phyloP scores from a whole-genome alignment of 2,888 invertebrate genomes.

The Leptinotarsa haldemani region DNA sequence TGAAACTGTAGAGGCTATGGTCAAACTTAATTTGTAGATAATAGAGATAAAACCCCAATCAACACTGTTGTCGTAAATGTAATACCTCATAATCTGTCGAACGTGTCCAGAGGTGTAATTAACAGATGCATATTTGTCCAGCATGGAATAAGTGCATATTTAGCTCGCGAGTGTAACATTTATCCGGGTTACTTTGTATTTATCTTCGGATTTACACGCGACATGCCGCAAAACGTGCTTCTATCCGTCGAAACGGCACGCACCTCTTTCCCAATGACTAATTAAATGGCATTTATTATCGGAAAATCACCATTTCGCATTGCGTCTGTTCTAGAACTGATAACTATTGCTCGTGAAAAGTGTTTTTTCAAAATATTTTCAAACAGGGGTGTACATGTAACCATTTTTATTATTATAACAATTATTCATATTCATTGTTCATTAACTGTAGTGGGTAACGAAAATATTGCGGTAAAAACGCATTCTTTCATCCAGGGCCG shows the following conservation, averaged over 20 bases:
- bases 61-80: slow-evolving; percentile 8
- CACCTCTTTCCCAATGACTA: slow-evolving; percentile 30
- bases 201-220: slow-evolving; percentile 30
- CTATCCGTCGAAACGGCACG: slow-evolving; percentile 21
- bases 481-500: too few species aligned
- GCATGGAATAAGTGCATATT: slow-evolving; percentile 31
- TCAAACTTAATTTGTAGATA: not conserved
- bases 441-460: too few species aligned
- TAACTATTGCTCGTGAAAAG: not conserved
- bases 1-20: not conserved
- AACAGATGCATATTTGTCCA: slow-evolving; percentile 29
- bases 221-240: slow-evolving; percentile 25
- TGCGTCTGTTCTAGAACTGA: slow-evolving; percentile 11
- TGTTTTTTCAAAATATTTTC: not conserved
- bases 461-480: too few species aligned
- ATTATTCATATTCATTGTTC: too few species aligned
- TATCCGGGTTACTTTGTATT: slow-evolving; percentile 38
- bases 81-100: slow-evolving; percentile 28
- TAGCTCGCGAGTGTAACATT: slow-evolving; percentile 30
- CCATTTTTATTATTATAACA: too few species aligned
- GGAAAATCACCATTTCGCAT: slow-evolving; percentile 15
- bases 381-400: too few species aligned
- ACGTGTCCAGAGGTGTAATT: slow-evolving; percentile 33
- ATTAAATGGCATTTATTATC: slow-evolving; percentile 25
- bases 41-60: slow-evolving; percentile 1